Evolutionary conservation across 2,888 invertebrate genomes (phyloP).

Genomic region (Ormyrus nitidulus): DNA sequence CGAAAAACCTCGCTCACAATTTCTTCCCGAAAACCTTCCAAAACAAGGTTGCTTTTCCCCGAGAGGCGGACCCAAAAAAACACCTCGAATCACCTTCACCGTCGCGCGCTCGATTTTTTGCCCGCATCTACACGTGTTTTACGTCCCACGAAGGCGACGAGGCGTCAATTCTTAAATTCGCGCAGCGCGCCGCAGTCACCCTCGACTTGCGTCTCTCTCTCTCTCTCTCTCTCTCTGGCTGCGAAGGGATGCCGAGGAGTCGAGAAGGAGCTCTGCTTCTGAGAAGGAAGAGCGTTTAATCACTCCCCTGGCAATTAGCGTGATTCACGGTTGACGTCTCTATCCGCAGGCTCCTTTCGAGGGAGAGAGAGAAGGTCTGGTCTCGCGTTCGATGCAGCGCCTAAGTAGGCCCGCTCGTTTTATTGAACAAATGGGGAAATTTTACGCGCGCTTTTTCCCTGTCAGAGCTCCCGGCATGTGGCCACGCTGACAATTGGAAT

Average conservation of each 20-base stretch:
- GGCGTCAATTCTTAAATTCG: slow-evolving; percentile 53
- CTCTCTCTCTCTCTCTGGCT: slow-evolving; percentile 13
- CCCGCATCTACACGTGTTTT: slow-evolving; percentile 28
- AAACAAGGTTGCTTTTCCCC: too few species aligned
- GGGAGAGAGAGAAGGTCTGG: not conserved
- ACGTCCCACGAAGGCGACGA: not conserved
- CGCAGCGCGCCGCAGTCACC: slow-evolving; percentile 8
- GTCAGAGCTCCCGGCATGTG: not conserved
- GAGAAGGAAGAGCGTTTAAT: slow-evolving; percentile 70
- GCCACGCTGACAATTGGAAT: too few species aligned
- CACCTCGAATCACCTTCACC: too few species aligned
- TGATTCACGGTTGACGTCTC: slow-evolving; percentile 71
- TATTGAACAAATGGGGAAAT: slow-evolving; percentile 33
- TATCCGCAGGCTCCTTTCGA: slow-evolving; percentile 57
- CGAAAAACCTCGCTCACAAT: too few species aligned
- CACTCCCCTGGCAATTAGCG: slow-evolving; percentile 69
- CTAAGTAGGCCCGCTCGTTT: not conserved
- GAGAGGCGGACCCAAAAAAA: too few species aligned
- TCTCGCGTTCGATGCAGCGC: too few species aligned
- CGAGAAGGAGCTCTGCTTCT: slow-evolving; percentile 61
- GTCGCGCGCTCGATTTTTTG: too few species aligned
- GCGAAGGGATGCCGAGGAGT: slow-evolving; percentile 38
- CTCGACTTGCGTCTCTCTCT: slow-evolving; percentile 13
- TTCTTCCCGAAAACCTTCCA: too few species aligned
- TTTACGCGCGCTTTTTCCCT: slow-evolving; percentile 39